Percentiles rank a stretch among this genome's conserved stretches.
phyloP scores from a whole-genome alignment of 2,113 vertebrate species.

The Myotis yumanensis region DNA sequence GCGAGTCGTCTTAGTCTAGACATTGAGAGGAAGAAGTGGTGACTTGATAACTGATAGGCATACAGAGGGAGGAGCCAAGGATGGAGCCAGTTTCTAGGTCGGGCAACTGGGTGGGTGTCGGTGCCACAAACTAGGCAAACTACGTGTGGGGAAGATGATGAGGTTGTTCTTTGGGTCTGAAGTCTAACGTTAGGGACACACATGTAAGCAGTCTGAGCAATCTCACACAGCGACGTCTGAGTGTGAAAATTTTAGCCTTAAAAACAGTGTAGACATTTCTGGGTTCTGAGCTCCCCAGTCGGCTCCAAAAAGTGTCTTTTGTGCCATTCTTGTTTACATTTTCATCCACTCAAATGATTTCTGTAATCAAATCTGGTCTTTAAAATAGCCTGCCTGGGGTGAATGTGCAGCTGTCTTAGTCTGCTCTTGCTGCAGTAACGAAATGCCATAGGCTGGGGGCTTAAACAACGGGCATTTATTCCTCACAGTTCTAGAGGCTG shows the following conservation, averaged over 20 bases:
- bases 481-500: background rate
- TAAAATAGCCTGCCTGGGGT: background rate
- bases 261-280: background rate
- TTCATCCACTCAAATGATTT: background rate
- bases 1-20: background rate
- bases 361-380: background rate
- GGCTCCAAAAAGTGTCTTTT: background rate
- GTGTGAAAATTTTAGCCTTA: background rate
- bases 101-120: background rate
- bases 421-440: background rate
- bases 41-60: background rate
- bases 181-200: rapidly evolving
- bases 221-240: background rate
- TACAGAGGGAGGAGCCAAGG: background rate
- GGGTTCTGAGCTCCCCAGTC: background rate
- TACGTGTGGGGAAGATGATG: background rate
- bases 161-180: background rate
- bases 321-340: background rate
- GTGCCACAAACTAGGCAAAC: background rate
- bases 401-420: background rate
- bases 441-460: background rate
- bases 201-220: background rate
- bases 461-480: background rate
- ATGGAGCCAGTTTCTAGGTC: background rate
- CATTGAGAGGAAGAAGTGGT: background rate